These are phyloP conservation scores for Trichosurus vulpecula DNA, from an alignment of 2,797 vertebrate species.

Conservation along the genomic window DNA sequence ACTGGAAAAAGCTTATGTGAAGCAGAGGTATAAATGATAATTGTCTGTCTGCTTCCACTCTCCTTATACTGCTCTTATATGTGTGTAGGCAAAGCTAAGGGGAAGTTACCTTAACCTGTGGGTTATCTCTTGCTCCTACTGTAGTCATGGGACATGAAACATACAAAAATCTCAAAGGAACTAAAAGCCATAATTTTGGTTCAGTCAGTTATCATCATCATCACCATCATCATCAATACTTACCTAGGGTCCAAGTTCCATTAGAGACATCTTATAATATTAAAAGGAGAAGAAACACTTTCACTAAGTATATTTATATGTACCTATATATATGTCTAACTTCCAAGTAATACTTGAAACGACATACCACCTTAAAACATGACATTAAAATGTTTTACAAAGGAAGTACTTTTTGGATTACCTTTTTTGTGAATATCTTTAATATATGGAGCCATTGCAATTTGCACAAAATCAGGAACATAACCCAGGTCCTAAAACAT, in stretches of 20 bases:
- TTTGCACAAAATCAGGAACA: constrained; percentile 89
- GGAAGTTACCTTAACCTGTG: not conserved
- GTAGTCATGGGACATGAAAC: not conserved
- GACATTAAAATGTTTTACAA: not conserved
- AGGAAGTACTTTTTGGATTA: constrained; percentile 69
- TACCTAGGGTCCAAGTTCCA: not conserved
- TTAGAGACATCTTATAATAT: not conserved
- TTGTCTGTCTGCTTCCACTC: not conserved
- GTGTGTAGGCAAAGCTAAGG: not conserved
- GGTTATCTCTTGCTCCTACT: not conserved
- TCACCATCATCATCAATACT: not conserved
- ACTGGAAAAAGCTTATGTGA: not conserved
- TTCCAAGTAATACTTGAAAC: constrained; percentile 11
- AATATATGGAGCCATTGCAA: constrained; percentile 88
- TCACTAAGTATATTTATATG: not conserved
- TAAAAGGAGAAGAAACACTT: not conserved
- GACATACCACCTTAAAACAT: not conserved
- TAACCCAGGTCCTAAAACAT: constrained; percentile 88
- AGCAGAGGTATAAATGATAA: not conserved
- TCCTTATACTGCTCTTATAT: not conserved
- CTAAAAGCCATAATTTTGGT: not conserved
- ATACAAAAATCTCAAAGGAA: not conserved
- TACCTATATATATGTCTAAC: not conserved
- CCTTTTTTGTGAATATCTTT: constrained; percentile 91
- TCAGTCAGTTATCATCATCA: not conserved